These are phyloP conservation scores for Leuciscus waleckii DNA, from an alignment of 2,797 vertebrate species.

Conservation along the genomic window DNA sequence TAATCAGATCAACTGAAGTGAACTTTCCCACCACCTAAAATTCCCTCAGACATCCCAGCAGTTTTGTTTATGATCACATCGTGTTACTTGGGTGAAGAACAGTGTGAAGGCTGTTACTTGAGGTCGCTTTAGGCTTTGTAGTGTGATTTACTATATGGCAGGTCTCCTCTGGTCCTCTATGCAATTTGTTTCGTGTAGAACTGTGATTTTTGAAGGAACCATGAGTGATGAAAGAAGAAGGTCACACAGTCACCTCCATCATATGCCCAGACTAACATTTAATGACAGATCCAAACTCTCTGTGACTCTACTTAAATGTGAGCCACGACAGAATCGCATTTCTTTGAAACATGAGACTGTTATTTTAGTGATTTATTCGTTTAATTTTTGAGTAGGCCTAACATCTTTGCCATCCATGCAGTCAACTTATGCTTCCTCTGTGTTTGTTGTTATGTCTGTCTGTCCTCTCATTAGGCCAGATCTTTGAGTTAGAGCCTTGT, in stretches of 20 bases:
- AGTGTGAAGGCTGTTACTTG: conserved; percentile 29
- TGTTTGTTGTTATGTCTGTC: conserved; percentile 37
- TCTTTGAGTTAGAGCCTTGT: conserved; percentile 8
- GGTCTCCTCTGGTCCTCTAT: conserved; percentile 47
- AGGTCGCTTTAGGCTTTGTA: conserved; percentile 42
- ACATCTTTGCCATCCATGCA: conserved; percentile 45
- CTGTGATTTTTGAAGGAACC: conserved; percentile 66
- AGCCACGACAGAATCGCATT: conserved; percentile 33
- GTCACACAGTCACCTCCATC: conserved; percentile 59
- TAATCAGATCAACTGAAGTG: neutral
- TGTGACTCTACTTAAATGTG: conserved; percentile 33
- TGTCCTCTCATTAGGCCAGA: neutral
- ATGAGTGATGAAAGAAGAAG: conserved; percentile 60
- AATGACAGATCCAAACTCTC: conserved; percentile 51
- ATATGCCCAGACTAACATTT: conserved; percentile 42
- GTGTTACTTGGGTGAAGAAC: conserved; percentile 32
- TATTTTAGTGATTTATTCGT: conserved; percentile 60
- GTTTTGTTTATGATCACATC: conserved; percentile 36
- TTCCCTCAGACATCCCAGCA: neutral
- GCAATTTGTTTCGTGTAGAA: conserved; percentile 40
- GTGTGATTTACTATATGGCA: conserved; percentile 44
- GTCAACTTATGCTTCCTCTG: conserved; percentile 26
- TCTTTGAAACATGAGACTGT: conserved; percentile 72
- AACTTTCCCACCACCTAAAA: conserved; percentile 10
- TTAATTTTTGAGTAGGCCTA: conserved; percentile 3